Percentiles rank a stretch among this genome's conserved stretches.
These are phyloP conservation scores for Psittacula cyanocephala DNA, from an alignment of 2,113 vertebrate species.

Conservation along the genomic window DNA sequence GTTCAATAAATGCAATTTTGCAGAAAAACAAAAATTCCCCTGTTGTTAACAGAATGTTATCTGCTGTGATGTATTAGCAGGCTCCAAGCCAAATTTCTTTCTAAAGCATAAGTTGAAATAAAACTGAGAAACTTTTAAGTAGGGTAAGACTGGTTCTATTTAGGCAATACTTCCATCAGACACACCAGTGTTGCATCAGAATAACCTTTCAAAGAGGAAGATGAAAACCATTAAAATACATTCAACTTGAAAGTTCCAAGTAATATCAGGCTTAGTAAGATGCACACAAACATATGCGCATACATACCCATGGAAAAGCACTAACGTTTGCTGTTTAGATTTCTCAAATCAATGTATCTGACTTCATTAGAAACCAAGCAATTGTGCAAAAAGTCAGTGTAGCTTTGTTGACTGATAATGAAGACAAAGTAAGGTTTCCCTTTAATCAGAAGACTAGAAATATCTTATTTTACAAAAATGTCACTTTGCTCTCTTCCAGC, in stretches of 20 bases:
- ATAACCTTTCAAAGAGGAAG: neutral
- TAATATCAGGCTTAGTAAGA: neutral
- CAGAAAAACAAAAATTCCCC: constrained; percentile 53
- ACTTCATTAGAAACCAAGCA: neutral
- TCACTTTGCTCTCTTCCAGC: neutral
- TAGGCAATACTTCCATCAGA: neutral
- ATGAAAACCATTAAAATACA: neutral
- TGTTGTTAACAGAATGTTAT: constrained; percentile 30
- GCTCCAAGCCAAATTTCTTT: neutral
- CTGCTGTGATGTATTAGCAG: neutral
- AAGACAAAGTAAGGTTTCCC: neutral
- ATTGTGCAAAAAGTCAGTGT: neutral
- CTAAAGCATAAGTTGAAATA: neutral
- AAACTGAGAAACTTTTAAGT: neutral
- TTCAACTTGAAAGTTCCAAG: neutral
- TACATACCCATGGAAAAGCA: neutral
- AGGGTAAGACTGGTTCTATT: neutral
- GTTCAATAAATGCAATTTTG: constrained; percentile 63
- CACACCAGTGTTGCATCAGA: neutral
- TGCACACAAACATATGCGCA: neutral
- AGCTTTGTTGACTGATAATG: neutral
- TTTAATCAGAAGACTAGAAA: neutral
- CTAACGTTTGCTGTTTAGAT: neutral
- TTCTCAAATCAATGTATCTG: neutral
- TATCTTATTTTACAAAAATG: neutral